Evolutionary conservation across 1,140 invertebrate genomes (phyloP).

Genomic region (Scaptodrosophila lebanonensis): DNA sequence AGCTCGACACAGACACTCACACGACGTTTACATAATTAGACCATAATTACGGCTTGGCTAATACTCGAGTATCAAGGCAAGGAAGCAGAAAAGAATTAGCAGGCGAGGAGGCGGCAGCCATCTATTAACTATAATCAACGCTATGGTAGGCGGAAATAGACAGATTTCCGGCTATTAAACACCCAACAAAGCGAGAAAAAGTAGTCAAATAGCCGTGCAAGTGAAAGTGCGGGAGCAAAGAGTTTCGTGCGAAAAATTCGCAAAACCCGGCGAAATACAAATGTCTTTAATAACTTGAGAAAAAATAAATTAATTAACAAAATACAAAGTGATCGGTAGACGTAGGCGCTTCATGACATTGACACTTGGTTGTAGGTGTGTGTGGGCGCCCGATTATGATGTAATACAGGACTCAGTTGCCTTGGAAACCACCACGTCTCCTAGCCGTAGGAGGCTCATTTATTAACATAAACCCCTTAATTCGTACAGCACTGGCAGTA

Average conservation of each 20-base stretch:
- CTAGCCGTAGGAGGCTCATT: slow-evolving; percentile 51
- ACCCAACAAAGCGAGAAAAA: slow-evolving; percentile 66
- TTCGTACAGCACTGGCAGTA: no score
- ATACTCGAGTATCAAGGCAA: slow-evolving; percentile 63
- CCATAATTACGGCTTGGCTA: slow-evolving; percentile 68
- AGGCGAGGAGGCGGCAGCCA: slow-evolving; percentile 33
- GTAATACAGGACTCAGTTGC: slow-evolving; percentile 46
- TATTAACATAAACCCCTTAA: slow-evolving; percentile 74
- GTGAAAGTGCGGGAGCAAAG: no score
- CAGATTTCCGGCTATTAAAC: slow-evolving; percentile 75
- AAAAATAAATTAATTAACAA: slow-evolving; percentile 71
- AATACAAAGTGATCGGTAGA: slow-evolving; percentile 56
- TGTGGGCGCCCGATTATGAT: no score
- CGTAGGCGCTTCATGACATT: slow-evolving; percentile 50
- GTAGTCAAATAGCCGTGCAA: slow-evolving; percentile 23
- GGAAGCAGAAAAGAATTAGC: slow-evolving; percentile 62
- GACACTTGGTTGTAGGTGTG: no score
- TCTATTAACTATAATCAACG: slow-evolving; percentile 76
- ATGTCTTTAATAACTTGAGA: slow-evolving; percentile 60
- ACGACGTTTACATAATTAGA: slow-evolving; percentile 62
- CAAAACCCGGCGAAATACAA: no score
- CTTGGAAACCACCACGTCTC: background rate
- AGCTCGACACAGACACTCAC: background rate
- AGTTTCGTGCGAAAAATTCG: no score
- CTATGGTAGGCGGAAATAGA: slow-evolving; percentile 72